phyloP scores from a whole-genome alignment of 2,113 vertebrate genomes.

The Gambusia holbrooki region DNA sequence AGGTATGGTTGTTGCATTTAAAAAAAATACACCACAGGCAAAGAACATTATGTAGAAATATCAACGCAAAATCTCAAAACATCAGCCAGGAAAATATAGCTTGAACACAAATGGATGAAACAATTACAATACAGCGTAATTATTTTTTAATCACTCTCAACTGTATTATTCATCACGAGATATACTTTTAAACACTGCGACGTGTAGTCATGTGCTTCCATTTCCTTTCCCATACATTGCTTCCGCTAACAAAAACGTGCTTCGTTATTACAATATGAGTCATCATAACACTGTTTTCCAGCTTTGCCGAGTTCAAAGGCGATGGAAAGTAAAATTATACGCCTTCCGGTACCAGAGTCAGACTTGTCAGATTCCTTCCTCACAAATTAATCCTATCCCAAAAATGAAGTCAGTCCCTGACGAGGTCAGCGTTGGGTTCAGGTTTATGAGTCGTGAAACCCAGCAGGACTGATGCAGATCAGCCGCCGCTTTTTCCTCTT shows the following conservation, averaged over 20 bases:
- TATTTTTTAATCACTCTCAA: too few relatives aligned
- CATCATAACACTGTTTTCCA: background rate
- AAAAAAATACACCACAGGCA: too few relatives aligned
- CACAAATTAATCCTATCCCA: background rate
- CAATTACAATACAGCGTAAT: too few relatives aligned
- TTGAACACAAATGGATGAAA: too few relatives aligned
- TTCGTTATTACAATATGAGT: background rate
- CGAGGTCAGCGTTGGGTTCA: background rate
- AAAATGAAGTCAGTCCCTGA: background rate
- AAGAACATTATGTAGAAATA: too few relatives aligned
- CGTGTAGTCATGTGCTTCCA: background rate
- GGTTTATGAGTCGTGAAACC: background rate
- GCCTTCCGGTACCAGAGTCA: background rate
- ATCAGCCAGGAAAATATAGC: too few relatives aligned
- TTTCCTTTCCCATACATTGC: background rate
- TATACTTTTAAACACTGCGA: too few relatives aligned
- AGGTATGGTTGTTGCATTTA: too few relatives aligned
- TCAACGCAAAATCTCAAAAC: too few relatives aligned
- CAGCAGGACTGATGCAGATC: background rate
- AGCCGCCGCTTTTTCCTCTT: background rate
- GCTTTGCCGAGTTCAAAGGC: background rate
- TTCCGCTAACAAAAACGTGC: background rate
- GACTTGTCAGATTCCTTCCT: background rate
- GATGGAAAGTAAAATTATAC: background rate
- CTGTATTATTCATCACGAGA: too few relatives aligned